Percentiles rank a stretch among this genome's conserved stretches.
phyloP scores from a whole-genome alignment of 2,888 invertebrate genomes.

The Drosophila mettleri region DNA sequence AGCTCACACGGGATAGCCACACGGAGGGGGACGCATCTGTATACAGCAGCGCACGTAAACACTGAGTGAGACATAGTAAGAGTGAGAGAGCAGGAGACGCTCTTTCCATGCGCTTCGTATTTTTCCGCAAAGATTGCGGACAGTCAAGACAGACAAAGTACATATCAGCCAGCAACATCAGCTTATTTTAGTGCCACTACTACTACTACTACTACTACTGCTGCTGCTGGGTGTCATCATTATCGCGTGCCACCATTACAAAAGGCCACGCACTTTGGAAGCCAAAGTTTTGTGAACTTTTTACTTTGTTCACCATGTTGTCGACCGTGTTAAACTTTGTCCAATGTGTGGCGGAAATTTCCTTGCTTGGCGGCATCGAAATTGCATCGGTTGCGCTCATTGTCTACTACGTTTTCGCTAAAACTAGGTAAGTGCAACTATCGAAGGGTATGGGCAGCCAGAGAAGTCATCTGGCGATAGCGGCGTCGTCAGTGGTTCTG shows the following conservation, averaged over 20 bases:
- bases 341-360: slow-evolving; percentile 81
- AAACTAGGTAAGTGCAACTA: slow-evolving; percentile 80
- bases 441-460: slow-evolving; percentile 52
- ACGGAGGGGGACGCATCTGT: slow-evolving; percentile 22
- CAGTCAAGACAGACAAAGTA: slow-evolving; percentile 39
- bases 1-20: slow-evolving; percentile 24
- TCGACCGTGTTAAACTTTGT: slow-evolving; percentile 75
- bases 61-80: slow-evolving; percentile 26
- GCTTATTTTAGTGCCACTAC: slow-evolving; percentile 16
- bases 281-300: background rate
- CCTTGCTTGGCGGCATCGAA: slow-evolving; percentile 83
- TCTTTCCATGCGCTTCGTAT: slow-evolving; percentile 55
- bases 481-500: slow-evolving; percentile 28
- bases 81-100: slow-evolving; percentile 41
- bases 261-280: slow-evolving; percentile 25
- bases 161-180: slow-evolving; percentile 34
- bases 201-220: no score
- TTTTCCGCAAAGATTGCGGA: slow-evolving; percentile 60
- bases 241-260: slow-evolving; percentile 29
- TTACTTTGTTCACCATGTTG: slow-evolving; percentile 62
- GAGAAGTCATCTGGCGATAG: slow-evolving; percentile 40
- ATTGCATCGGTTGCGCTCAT: slow-evolving; percentile 82
- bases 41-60: slow-evolving; percentile 41
- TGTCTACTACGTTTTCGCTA: slow-evolving; percentile 83
- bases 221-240: slow-evolving; percentile 7